Evolutionary conservation across 1,140 invertebrate genomes (phyloP).

Genomic region (Bombyx mandarina): DNA sequence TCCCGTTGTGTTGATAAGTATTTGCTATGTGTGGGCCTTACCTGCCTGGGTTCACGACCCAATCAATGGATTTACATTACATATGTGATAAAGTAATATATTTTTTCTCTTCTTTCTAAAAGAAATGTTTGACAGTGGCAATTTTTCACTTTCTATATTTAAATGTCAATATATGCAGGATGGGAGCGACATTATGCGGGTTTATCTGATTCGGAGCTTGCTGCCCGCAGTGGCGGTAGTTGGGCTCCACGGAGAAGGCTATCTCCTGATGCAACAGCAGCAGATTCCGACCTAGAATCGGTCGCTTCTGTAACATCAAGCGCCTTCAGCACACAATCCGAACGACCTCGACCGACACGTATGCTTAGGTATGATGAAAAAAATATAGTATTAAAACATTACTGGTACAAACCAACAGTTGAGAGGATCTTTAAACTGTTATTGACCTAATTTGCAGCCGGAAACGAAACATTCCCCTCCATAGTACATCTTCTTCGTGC

Average conservation of each 20-base stretch:
- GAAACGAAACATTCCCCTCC: constrained; percentile 22
- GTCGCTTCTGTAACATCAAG: constrained; percentile 89
- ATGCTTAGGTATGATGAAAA: constrained; percentile 49
- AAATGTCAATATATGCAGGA: constrained; percentile 46
- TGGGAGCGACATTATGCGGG: constrained; percentile 86
- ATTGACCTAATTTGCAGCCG: constrained; percentile 27
- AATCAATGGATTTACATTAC: too few relatives aligned
- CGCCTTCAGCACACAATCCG: constrained; percentile 93
- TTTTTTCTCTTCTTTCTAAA: too few relatives aligned
- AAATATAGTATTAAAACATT: background rate
- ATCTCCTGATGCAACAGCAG: constrained; percentile 81
- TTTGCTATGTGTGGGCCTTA: too few relatives aligned
- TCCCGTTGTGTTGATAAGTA: too few relatives aligned
- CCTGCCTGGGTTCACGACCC: too few relatives aligned
- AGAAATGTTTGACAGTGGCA: background rate
- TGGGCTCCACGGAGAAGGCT: constrained; percentile 54
- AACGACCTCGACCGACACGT: constrained; percentile 82
- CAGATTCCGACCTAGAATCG: constrained; percentile 91
- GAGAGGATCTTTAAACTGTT: background rate
- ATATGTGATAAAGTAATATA: too few relatives aligned
- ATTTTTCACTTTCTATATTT: background rate
- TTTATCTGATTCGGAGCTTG: constrained; percentile 85
- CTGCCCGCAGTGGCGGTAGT: constrained; percentile 66
- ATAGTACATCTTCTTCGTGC: constrained; percentile 33
- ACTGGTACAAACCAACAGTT: background rate